Percentiles rank a stretch among this genome's conserved stretches.
phyloP scores from a whole-genome alignment of 2,113 vertebrate genomes.

The Naja naja region DNA sequence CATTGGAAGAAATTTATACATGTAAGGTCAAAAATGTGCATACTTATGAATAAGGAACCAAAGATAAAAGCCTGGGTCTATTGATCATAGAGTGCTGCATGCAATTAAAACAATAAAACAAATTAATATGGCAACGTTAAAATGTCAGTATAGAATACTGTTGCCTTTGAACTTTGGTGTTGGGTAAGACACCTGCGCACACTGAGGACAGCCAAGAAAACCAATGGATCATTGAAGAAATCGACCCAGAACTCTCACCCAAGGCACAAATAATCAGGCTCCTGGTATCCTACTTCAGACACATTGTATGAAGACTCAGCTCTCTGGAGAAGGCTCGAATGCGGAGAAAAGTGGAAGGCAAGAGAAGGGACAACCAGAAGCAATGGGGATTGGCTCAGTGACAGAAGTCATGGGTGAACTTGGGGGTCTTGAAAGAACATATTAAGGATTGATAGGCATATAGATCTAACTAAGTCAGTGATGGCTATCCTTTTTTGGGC shows the following conservation, averaged over 20 bases:
- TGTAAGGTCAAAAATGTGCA: conserved; percentile 18
- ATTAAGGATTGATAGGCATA: not conserved
- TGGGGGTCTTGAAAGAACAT: not conserved
- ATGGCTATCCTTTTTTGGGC: no score
- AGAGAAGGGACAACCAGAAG: not conserved
- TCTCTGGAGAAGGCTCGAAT: not conserved
- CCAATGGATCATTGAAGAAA: not conserved
- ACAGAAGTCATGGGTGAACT: not conserved
- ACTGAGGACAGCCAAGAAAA: not conserved
- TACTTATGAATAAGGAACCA: conserved; percentile 31
- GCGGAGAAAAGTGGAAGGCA: not conserved
- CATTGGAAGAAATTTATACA: not conserved
- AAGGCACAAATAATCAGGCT: not conserved
- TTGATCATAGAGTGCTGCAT: conserved; percentile 19
- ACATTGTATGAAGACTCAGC: not conserved
- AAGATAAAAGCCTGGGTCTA: conserved; percentile 30
- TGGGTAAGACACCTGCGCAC: not conserved
- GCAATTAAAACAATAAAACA: conserved; percentile 38
- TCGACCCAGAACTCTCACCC: not conserved
- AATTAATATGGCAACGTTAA: conserved; percentile 27
- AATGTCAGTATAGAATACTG: conserved; percentile 7
- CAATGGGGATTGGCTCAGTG: not conserved
- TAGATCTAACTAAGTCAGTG: no score
- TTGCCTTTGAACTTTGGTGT: not conserved
- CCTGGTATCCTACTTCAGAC: not conserved